Evolutionary conservation across 2,797 vertebrate species (phyloP).

Genomic region (Girardinus metallicus): DNA sequence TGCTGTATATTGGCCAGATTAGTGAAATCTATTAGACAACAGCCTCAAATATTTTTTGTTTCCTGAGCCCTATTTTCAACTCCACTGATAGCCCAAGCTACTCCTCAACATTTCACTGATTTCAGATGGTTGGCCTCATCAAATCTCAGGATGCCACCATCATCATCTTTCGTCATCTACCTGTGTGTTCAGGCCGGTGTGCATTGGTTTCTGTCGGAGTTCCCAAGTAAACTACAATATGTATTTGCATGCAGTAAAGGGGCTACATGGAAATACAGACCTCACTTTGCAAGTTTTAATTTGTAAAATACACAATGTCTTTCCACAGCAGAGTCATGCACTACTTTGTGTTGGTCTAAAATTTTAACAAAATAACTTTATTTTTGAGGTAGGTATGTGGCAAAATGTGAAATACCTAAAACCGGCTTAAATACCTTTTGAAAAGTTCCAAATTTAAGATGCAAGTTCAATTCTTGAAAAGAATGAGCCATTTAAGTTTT

Average conservation of each 20-base stretch:
- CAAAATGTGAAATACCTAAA: neutral
- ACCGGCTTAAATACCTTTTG: neutral
- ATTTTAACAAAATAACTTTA: neutral
- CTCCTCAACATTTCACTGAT: neutral
- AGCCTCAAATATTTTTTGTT: neutral
- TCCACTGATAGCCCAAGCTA: neutral
- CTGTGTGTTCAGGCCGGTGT: neutral
- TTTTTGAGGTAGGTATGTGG: neutral
- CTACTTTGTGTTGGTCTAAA: neutral
- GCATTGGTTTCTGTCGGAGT: neutral
- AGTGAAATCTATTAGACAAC: neutral
- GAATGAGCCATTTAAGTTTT: slow-evolving; percentile 7
- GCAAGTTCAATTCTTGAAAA: neutral
- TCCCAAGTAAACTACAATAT: neutral
- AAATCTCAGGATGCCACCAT: neutral
- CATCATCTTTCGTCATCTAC: neutral
- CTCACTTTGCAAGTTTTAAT: neutral
- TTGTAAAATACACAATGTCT: neutral
- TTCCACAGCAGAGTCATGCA: neutral
- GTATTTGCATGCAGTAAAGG: neutral
- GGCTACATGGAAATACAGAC: neutral
- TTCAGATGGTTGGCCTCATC: neutral
- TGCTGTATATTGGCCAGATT: neutral
- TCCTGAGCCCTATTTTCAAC: neutral
- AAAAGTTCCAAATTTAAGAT: neutral